Conservation (phyloP, 2,113 vertebrate species). For the Silurus glanis region DNA sequence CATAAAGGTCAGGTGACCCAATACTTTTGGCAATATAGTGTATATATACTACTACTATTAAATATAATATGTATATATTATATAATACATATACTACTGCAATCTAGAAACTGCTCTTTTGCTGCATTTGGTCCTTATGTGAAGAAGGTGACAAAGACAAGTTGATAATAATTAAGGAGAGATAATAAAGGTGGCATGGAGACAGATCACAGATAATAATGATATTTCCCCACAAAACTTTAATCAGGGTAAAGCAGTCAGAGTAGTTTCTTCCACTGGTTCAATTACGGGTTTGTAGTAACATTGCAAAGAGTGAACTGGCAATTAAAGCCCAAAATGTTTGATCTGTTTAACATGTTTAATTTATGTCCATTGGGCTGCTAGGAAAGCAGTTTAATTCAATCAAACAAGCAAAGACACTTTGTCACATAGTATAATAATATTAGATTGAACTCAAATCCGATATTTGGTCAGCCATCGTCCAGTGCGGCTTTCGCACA, state of each 20-base stretch:
- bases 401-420: constrained; percentile 44
- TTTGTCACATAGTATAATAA: constrained; percentile 32
- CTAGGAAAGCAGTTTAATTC: constrained; percentile 53
- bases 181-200: constrained; percentile 16
- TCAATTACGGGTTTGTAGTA: constrained; percentile 37
- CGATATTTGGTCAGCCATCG: constrained; percentile 29
- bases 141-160: neutral
- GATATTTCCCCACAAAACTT: constrained; percentile 28
- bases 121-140: neutral
- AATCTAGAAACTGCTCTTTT: neutral
- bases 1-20: too few species aligned
- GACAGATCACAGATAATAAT: constrained; percentile 16
- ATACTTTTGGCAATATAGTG: too few species aligned
- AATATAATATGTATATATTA: too few species aligned
- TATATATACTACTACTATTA: too few species aligned
- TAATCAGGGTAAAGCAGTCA: constrained; percentile 23
- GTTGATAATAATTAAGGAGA: neutral
- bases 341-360: constrained; percentile 44
- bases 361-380: constrained; percentile 38
- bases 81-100: too few species aligned
- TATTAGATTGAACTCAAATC: constrained; percentile 18
- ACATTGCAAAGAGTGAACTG: constrained; percentile 27
- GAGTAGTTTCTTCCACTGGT: constrained; percentile 4
- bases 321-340: constrained; percentile 32
- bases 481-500: neutral